Conservation (phyloP, 1,140 invertebrate genomes). For the Magallana gigas region DNA sequence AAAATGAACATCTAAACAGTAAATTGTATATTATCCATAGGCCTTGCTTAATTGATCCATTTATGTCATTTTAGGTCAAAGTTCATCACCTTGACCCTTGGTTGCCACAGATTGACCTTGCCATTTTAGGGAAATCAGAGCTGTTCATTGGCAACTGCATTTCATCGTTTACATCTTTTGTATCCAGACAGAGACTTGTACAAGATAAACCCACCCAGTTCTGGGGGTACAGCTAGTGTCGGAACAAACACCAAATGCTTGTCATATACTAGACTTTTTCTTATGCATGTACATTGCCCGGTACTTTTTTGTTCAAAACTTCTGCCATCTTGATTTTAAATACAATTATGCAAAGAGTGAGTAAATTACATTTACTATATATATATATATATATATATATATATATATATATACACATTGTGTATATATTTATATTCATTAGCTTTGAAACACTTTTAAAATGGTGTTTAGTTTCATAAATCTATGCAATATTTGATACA, state of each 20-base stretch:
- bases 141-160: slow-evolving; percentile 99
- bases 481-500: no score
- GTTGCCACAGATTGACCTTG: slow-evolving; percentile 93
- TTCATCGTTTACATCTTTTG: slow-evolving; percentile 96
- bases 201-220: slow-evolving; percentile 91
- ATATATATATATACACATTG: not conserved
- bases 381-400: not conserved
- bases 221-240: slow-evolving; percentile 83
- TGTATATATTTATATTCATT: no score
- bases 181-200: slow-evolving; percentile 91
- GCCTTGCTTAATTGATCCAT: not conserved
- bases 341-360: no score
- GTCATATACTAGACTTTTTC: no score
- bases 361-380: not conserved
- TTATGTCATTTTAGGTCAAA: slow-evolving; percentile 80
- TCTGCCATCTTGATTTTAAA: no score
- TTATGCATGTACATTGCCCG: no score
- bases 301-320: no score
- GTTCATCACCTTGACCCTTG: slow-evolving; percentile 83
- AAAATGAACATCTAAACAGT: no score
- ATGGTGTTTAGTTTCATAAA: no score
- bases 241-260: no score
- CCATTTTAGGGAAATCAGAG: slow-evolving; percentile 92
- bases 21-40: no score
- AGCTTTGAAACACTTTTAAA: no score